A percentile compares a stretch with the other conserved stretches of the same genome.
These are phyloP conservation scores for Ardeotis arabs DNA, from an alignment of 2,113 vertebrate species.

Conservation along the genomic window DNA sequence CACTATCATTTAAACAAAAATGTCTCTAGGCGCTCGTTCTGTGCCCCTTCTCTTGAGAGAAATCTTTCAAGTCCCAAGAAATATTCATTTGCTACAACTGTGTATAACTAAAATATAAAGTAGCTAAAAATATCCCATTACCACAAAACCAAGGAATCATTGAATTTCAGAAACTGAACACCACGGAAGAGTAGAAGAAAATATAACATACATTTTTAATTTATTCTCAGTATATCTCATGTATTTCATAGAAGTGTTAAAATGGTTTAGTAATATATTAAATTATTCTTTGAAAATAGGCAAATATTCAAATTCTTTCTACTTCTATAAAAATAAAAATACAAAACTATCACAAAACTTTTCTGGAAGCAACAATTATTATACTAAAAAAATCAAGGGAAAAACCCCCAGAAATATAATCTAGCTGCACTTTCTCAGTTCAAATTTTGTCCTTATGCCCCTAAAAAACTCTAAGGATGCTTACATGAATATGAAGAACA, in stretches of 20 bases:
- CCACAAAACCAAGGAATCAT: neutral
- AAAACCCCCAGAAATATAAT: accelerated
- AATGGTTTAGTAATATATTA: neutral
- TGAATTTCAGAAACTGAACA: neutral
- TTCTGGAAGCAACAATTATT: neutral
- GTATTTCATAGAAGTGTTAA: neutral
- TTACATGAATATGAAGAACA: neutral
- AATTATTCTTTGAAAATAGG: neutral
- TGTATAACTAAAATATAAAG: neutral
- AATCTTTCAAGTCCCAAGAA: neutral
- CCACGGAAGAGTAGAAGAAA: neutral
- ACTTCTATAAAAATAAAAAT: neutral
- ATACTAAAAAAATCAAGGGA: neutral
- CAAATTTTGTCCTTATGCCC: neutral
- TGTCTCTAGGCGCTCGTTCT: neutral
- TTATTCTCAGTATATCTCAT: neutral
- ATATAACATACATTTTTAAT: neutral
- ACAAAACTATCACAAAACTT: neutral
- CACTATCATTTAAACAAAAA: neutral
- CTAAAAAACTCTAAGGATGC: neutral
- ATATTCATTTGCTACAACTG: neutral
- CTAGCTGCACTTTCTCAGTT: neutral
- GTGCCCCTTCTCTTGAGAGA: neutral
- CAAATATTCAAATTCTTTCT: neutral
- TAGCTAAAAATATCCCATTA: neutral